phyloP scores from a whole-genome alignment of 2,113 vertebrate genomes.

The Excalfactoria chinensis region DNA sequence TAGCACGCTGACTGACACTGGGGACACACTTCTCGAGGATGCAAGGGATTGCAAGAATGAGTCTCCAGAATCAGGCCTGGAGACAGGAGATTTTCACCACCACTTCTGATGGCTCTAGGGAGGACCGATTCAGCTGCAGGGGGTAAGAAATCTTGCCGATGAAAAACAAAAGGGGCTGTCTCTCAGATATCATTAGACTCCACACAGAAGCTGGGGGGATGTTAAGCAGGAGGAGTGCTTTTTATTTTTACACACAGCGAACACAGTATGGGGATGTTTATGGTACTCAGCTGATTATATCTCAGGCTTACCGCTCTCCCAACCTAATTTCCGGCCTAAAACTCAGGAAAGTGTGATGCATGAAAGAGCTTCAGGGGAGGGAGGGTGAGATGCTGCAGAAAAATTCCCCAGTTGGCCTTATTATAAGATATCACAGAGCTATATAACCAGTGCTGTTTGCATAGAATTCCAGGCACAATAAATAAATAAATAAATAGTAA shows the following conservation, averaged over 20 bases:
- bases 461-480: background rate
- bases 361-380: conserved; percentile 10
- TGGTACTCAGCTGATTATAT: background rate
- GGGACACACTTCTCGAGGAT: background rate
- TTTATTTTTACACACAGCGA: background rate
- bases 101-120: background rate
- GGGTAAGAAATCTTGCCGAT: background rate
- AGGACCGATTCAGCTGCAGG: background rate
- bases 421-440: conserved; percentile 17
- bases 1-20: conserved; percentile 1
- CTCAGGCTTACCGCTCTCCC: conserved; percentile 29
- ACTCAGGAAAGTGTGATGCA: background rate
- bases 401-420: background rate
- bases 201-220: background rate
- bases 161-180: background rate
- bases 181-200: background rate
- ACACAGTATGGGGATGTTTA: background rate
- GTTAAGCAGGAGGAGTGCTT: background rate
- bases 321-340: conserved; percentile 44
- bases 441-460: background rate
- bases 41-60: background rate
- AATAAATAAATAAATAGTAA: background rate
- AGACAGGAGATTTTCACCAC: background rate
- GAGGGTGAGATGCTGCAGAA: background rate
- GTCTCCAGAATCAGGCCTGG: background rate